Conservation (phyloP, 2,888 invertebrate genomes). For the Erannis defoliaria region DNA sequence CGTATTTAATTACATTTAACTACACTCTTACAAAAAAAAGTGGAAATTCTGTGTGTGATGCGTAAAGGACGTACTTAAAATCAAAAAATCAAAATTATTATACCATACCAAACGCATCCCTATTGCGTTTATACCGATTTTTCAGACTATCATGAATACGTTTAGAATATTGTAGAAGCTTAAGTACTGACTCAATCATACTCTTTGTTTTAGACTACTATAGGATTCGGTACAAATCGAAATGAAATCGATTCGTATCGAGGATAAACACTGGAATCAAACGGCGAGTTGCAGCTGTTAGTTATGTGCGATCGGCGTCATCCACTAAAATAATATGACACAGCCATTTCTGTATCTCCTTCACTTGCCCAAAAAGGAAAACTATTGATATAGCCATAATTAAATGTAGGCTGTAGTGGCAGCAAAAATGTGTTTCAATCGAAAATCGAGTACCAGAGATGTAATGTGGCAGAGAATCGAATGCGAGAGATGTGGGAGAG, state of each 20-base stretch:
- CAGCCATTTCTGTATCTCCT: slow-evolving; percentile 81
- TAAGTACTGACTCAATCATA: slow-evolving; percentile 17
- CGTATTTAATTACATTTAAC: too few species aligned
- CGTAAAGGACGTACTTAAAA: too few species aligned
- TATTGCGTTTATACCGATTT: too few species aligned
- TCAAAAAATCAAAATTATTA: too few species aligned
- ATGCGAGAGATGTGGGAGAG: too few species aligned
- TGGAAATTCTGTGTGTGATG: too few species aligned
- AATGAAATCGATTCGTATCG: slow-evolving; percentile 81
- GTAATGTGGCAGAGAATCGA: neutral
- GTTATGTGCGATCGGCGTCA: slow-evolving; percentile 76
- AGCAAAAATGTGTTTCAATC: slow-evolving; percentile 51
- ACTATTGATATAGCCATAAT: slow-evolving; percentile 74
- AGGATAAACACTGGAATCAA: slow-evolving; percentile 84
- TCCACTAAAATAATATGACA: slow-evolving; percentile 87
- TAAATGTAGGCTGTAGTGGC: slow-evolving; percentile 65
- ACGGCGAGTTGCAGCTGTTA: slow-evolving; percentile 79
- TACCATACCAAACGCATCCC: too few species aligned
- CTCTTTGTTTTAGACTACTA: slow-evolving; percentile 71
- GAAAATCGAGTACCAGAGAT: neutral
- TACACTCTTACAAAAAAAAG: too few species aligned
- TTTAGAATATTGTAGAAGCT: neutral
- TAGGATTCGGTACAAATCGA: slow-evolving; percentile 78
- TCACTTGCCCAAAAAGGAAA: slow-evolving; percentile 74
- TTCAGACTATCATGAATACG: neutral